Percentiles rank a stretch among this genome's conserved stretches.
Conservation (phyloP, 2,797 vertebrate species). For the Amblyopsis hoosieri region DNA sequence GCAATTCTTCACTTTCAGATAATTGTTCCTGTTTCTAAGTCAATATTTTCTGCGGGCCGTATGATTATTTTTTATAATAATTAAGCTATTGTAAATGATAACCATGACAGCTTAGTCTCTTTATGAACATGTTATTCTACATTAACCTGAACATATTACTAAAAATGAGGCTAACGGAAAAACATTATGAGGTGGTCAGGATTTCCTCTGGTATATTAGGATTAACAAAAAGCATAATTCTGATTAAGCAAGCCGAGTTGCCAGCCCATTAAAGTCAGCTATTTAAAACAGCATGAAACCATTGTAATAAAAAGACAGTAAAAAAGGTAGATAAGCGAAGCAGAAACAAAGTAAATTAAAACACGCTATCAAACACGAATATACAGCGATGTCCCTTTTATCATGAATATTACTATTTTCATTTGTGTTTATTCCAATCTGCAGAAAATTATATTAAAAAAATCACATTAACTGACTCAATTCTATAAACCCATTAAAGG, state of each 20-base stretch:
- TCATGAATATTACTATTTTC: constrained; percentile 48
- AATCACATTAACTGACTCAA: constrained; percentile 24
- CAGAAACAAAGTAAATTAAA: constrained; percentile 36
- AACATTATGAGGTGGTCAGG: constrained; percentile 20
- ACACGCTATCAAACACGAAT: constrained; percentile 37
- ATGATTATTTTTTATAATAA: no score
- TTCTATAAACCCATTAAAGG: no score
- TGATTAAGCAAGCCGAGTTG: constrained; percentile 34
- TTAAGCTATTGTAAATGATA: no score
- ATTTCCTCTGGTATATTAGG: constrained; percentile 24
- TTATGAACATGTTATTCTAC: no score
- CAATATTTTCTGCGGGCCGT: no score
- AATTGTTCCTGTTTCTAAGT: no score
- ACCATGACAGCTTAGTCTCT: no score
- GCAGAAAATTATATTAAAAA: constrained; percentile 27
- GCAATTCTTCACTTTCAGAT: no score
- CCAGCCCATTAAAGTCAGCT: constrained; percentile 40
- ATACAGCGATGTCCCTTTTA: constrained; percentile 31
- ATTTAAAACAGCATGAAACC: constrained; percentile 34
- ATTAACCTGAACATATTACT: no score
- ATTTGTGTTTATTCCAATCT: constrained; percentile 31
- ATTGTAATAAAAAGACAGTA: constrained; percentile 48
- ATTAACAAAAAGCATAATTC: constrained; percentile 24
- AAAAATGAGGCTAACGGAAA: constrained; percentile 1
- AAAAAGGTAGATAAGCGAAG: constrained; percentile 44